phyloP scores from a whole-genome alignment of 2,797 vertebrate species.

The Otus scops region DNA sequence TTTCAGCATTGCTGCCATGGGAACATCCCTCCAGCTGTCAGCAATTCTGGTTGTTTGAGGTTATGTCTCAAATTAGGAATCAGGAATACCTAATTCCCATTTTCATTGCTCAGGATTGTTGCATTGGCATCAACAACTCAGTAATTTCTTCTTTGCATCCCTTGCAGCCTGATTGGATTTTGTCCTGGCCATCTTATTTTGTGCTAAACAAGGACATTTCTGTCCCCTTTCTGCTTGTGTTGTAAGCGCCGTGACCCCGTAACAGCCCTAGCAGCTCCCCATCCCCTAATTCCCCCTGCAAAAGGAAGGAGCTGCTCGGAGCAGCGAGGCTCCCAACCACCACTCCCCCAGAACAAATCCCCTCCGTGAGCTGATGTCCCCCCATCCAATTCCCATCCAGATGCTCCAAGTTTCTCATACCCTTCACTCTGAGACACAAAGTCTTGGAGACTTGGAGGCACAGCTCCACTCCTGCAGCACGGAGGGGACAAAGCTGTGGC shows the following conservation, averaged over 20 bases:
- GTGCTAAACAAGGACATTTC: background rate
- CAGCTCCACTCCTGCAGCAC: background rate
- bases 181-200: background rate
- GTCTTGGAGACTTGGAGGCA: background rate
- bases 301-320: background rate
- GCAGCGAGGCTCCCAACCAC: background rate
- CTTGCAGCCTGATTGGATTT: background rate
- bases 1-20: background rate
- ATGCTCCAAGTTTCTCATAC: background rate
- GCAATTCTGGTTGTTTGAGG: background rate
- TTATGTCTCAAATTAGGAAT: background rate
- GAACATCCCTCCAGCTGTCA: background rate
- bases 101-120: background rate
- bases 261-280: background rate
- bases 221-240: background rate
- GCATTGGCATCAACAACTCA: rapidly evolving
- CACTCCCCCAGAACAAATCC: rapidly evolving
- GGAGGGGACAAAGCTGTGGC: background rate
- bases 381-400: background rate
- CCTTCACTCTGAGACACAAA: background rate
- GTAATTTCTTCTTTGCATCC: background rate
- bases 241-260: background rate
- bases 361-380: rapidly evolving
- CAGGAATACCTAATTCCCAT: background rate
- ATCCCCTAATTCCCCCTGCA: background rate